Evolutionary conservation across 2,888 invertebrate genomes (phyloP).

Genomic region (Nasonia oneida): DNA sequence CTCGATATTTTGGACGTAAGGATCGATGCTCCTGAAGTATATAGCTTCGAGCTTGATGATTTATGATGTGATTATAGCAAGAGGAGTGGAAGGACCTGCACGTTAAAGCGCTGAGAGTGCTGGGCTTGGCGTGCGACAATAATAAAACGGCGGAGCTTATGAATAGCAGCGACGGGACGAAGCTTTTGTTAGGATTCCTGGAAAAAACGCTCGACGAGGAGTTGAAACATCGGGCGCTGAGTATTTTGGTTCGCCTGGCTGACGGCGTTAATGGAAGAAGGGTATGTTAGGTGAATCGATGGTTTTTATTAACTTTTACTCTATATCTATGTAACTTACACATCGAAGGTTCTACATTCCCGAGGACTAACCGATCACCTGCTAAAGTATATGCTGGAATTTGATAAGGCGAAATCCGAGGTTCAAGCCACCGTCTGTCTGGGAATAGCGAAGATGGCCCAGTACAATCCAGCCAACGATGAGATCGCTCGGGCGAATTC

Average conservation of each 20-base stretch:
- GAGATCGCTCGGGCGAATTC: slow-evolving; percentile 67
- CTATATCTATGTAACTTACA: too few relatives aligned
- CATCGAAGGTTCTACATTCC: slow-evolving; percentile 66
- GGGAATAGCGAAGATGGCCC: slow-evolving; percentile 70
- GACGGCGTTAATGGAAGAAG: slow-evolving; percentile 67
- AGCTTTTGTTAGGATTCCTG: slow-evolving; percentile 67
- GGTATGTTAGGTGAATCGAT: slow-evolving; percentile 62
- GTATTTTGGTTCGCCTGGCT: slow-evolving; percentile 68
- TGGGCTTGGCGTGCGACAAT: slow-evolving; percentile 68
- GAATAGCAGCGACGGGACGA: slow-evolving; percentile 66
- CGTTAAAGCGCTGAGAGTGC: slow-evolving; percentile 64
- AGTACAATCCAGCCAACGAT: slow-evolving; percentile 66
- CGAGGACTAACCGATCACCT: slow-evolving; percentile 66
- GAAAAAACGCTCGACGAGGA: slow-evolving; percentile 62
- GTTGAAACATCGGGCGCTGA: slow-evolving; percentile 64
- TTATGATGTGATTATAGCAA: slow-evolving; percentile 64
- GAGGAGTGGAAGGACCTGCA: slow-evolving; percentile 70
- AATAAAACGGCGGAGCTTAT: slow-evolving; percentile 66
- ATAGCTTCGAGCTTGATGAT: not conserved
- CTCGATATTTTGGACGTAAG: slow-evolving; percentile 81
- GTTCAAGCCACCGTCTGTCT: slow-evolving; percentile 60
- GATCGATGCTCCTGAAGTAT: slow-evolving; percentile 1
- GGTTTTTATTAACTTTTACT: not conserved
- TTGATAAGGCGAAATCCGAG: not conserved
- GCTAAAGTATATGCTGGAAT: not conserved